phyloP scores from a whole-genome alignment of 2,797 vertebrate genomes.

The Muscicapa comitata region DNA sequence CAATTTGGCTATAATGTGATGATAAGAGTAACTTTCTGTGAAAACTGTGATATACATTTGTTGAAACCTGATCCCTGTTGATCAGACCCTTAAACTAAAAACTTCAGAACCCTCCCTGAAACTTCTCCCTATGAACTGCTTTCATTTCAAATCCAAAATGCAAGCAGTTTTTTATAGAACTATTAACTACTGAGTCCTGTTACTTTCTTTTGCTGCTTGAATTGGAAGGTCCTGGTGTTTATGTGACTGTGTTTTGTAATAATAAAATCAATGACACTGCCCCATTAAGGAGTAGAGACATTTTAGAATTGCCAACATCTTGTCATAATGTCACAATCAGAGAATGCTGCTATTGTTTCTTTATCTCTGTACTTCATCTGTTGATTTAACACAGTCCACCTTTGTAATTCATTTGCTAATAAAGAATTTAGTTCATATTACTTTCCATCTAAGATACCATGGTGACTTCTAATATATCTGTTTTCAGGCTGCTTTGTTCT shows the following conservation, averaged over 20 bases:
- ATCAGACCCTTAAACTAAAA: not conserved
- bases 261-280: not conserved
- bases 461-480: not conserved
- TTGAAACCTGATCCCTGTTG: not conserved
- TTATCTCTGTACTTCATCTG: slow-evolving; percentile 3
- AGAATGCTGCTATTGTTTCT: slow-evolving; percentile 44
- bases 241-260: not conserved
- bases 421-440: slow-evolving; percentile 35
- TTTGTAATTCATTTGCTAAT: slow-evolving; percentile 3
- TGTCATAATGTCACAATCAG: not conserved
- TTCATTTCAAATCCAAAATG: not conserved
- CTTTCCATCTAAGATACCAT: not conserved
- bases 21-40: not conserved
- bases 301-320: not conserved
- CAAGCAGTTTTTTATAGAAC: not conserved
- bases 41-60: not conserved
- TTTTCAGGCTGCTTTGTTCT: not conserved
- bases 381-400: slow-evolving; percentile 10
- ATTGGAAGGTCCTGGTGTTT: not conserved
- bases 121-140: not conserved
- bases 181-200: not conserved
- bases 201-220: not conserved
- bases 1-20: not conserved
- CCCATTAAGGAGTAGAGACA: not conserved
- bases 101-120: not conserved